Base-by-base conservation (phyloP, 2,113 vertebrate genomes). In the Neogale vison region DNA sequence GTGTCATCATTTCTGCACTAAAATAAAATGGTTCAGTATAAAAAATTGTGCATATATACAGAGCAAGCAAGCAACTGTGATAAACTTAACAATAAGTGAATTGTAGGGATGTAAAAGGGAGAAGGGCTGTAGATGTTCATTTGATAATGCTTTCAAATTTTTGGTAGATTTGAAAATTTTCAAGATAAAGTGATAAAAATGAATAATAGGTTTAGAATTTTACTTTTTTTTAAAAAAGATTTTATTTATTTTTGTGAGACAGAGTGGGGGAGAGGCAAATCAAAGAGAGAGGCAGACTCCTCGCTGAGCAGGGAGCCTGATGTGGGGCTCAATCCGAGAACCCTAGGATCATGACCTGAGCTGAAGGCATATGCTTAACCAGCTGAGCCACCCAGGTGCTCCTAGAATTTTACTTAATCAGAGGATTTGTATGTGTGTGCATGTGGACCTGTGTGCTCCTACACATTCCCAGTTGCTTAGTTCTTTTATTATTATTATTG, bases 111-210 rank as follows among this genome's bases (percentile, higher is more conserved):
- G 14, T 34, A 34, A 31, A 67, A 67, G 63, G 45, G 55, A 84
- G 72, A 86, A 90, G 13, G 52, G 42, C n/a, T 86, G 18, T 7
- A 80, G n/a, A 20, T 89, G 4, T 79, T 92, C 29, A 85, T 80
- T 92, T 8, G 77, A 36, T 1, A 12, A 31, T 63, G 67, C 72
- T 92, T 88, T 85, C 2, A 80, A 50, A 74, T 39, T 59, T 84
- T 92, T 92, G 36, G 45, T 89, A 52, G n/a, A 1, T 85, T 80
- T 94, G 61, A 94, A 96, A 72, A 42, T 39, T 80, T 76, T 92
- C 17, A 74, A 88, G 88, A 90, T 91, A 69, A 81, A 90, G 72
- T 79, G 23, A 69, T 96, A 71, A 52, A 82, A 91, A 77, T 72
- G 85, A 79, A 59, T 94, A 9, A 4, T 85, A 74, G 55, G 2